Conservation (phyloP, 2,888 invertebrate species). For the Bimastos eiseni region DNA sequence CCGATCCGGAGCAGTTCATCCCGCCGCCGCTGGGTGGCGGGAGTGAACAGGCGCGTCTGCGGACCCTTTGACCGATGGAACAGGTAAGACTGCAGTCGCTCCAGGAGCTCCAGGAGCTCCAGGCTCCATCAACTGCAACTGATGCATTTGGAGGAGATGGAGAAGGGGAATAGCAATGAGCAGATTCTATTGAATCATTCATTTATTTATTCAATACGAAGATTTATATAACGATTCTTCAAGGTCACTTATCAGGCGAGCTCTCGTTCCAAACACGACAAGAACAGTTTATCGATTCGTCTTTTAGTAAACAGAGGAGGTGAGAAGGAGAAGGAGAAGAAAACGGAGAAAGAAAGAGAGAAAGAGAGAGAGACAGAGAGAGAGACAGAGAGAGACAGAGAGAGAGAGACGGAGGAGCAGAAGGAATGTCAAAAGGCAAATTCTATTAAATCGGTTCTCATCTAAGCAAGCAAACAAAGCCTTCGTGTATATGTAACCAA, state of each 20-base stretch:
- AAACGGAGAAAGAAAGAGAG: not conserved
- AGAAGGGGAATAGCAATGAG: not conserved
- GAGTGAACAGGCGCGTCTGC: conserved; percentile 31
- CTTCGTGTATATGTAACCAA: too few relatives aligned
- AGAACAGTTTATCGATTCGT: too few relatives aligned
- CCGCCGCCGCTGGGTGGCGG: conserved; percentile 23
- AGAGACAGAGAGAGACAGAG: not conserved
- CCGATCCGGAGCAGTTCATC: conserved; percentile 18
- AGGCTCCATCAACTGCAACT: conserved; percentile 30
- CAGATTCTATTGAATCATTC: too few relatives aligned
- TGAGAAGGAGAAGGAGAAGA: not conserved
- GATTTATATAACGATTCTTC: too few relatives aligned
- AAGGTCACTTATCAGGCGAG: too few relatives aligned
- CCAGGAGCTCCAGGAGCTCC: conserved; percentile 34
- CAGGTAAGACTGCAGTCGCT: conserved; percentile 30
- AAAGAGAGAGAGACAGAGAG: not conserved
- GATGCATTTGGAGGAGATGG: not conserved
- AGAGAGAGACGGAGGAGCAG: not conserved
- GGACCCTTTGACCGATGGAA: conserved; percentile 23
- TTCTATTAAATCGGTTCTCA: too few relatives aligned
- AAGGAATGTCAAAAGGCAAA: too few relatives aligned
- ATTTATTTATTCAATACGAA: too few relatives aligned
- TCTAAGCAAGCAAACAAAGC: too few relatives aligned
- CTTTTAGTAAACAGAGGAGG: too few relatives aligned
- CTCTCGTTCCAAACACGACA: too few relatives aligned